Base-by-base conservation (phyloP, 2,888 invertebrate genomes). In the Notocelia uddmanniana region DNA sequence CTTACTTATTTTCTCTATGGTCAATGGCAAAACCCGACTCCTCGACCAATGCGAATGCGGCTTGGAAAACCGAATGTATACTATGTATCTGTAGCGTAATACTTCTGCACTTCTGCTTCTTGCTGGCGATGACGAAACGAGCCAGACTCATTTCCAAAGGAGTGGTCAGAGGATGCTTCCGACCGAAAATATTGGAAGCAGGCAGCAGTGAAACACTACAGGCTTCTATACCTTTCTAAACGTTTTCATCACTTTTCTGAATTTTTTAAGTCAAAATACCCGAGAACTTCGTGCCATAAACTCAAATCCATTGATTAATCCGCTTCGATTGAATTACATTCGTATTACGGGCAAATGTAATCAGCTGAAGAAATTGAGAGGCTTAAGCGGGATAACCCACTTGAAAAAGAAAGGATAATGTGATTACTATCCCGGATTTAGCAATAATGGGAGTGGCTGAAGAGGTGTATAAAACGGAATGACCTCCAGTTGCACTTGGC, bases 351-450 rank as follows among this genome's bases (percentile, higher is more conserved):
- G 37, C 34, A 37, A 54, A 67, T 60, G 67, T 55, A 72, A 72
- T 67, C 60, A 67, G 23, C 23, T 41, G 54, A 50, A 67, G 60
- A 58, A 62, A 64, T 70, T 37, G 60, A 54, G 59, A 18, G 58
- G 67, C 72, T 62, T 62, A 55, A 37, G 55, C 34, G 31, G 55
- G 48, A 70, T 66, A 66, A 67, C 66, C 64, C 64, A 58, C 54
- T 66, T 66, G 66, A 60, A 59, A 71, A 64, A 58, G 21, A 48
- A 54, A 68, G 72, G 70, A 66, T 64, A 66, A 72, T 67, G 48
- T 54, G 67, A 72, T 72, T 67, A 72, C 72, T 62, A 62, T 37
- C 72, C 71, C 45, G 68, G 60, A 59, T 72, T 67, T 72, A 57
- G 72, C 60, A 62, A 71, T 71, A 60, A 50, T 50, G 55, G 62